Conservation (phyloP, 2,113 vertebrate genomes). For the Indicator maculatus region DNA sequence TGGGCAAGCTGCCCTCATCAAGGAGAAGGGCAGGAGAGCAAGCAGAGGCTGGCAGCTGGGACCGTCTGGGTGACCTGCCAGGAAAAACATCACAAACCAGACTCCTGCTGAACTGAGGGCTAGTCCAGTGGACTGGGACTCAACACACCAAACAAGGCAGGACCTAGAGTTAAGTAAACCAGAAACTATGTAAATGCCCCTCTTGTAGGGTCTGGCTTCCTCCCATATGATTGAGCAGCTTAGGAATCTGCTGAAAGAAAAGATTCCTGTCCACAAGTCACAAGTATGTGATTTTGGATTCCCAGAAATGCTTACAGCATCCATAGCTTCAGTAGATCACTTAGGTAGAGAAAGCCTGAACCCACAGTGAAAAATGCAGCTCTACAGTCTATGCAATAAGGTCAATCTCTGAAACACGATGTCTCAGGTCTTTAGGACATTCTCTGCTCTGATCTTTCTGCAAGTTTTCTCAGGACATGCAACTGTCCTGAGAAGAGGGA, state of each 20-base stretch:
- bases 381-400: background rate
- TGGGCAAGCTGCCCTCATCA: background rate
- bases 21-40: background rate
- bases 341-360: background rate
- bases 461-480: background rate
- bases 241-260: background rate
- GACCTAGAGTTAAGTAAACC: background rate
- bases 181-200: background rate
- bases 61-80: accelerated
- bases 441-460: background rate
- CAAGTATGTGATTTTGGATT: background rate
- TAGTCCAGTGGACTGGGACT: background rate
- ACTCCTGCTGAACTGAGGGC: too few species aligned
- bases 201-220: background rate
- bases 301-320: background rate
- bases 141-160: background rate
- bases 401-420: background rate
- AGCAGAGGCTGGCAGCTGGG: background rate
- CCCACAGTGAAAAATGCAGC: background rate
- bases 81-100: background rate
- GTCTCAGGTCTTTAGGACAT: background rate
- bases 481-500: background rate
- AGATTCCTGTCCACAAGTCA: background rate
- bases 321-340: background rate
- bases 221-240: background rate